Base-by-base conservation (phyloP, 2,888 invertebrate species). In the Geophilus truncorum region DNA sequence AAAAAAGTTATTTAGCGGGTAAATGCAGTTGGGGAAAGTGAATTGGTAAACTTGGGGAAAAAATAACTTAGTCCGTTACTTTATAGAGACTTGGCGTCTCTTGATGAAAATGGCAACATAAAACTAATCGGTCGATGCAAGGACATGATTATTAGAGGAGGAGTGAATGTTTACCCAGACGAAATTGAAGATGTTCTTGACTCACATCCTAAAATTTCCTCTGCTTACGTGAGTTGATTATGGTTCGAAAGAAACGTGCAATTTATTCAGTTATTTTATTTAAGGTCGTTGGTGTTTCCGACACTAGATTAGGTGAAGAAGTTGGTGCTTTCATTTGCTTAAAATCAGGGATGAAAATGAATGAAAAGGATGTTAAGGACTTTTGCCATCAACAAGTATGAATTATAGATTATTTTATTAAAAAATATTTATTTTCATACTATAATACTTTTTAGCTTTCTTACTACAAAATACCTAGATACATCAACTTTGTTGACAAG, bases 401-500 rank as follows among this genome's bases (percentile, higher is more conserved):
- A n/a, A n/a, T n/a, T n/a, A n/a, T n/a, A n/a, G n/a, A n/a, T n/a
- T n/a, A n/a, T n/a, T n/a, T n/a, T n/a, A n/a, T n/a, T n/a, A n/a
- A n/a, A n/a, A n/a, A n/a, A n/a, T n/a, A n/a, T n/a, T 3, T 9
- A 34, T 78, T 21, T 18, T n/a, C 2, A 10, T 34, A n/a, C n/a
- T n/a, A n/a, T n/a, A n/a, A n/a, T n/a, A n/a, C n/a, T 36, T 85
- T 86, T 5, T 86, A 90, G 88, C 89, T 96, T 77, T 91, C 95
- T 0, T 90, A 91, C 84, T 96, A 91, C 87, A 96, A 96, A 87
- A 91, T 96, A 70, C 96, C 96, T 0, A 90, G 90, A 76, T 90
- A 93, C 83, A 85, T 95, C 5, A 88, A 90, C 83, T 89, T 92
- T 83, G 88, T 92, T 0, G 89, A 92, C 0, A 90, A 90, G 0